Conservation (phyloP, 1,140 invertebrate species). For the Argopecten irradians region DNA sequence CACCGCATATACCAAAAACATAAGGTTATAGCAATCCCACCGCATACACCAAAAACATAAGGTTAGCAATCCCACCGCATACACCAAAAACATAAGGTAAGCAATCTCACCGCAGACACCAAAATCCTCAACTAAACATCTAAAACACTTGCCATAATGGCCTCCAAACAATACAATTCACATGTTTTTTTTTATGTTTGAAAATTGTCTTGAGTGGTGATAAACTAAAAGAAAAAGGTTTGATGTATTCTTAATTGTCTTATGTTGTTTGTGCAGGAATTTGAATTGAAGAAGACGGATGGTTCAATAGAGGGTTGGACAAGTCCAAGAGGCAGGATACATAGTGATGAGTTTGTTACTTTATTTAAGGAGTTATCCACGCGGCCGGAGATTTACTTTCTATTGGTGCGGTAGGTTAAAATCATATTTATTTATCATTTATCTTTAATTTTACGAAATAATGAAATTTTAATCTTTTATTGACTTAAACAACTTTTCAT, state of each 20-base stretch:
- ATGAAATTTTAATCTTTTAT: too few relatives aligned
- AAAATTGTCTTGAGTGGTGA: too few relatives aligned
- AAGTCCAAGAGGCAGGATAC: slow-evolving; percentile 77
- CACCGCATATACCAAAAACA: too few relatives aligned
- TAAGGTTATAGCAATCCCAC: slow-evolving; percentile 62
- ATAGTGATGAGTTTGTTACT: slow-evolving; percentile 80
- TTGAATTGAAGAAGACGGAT: slow-evolving; percentile 78
- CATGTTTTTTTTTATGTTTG: too few relatives aligned
- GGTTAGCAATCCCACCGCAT: slow-evolving; percentile 70
- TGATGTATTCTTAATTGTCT: too few relatives aligned
- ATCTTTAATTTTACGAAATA: too few relatives aligned
- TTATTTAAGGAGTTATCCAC: slow-evolving; percentile 83
- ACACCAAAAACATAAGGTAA: neutral
- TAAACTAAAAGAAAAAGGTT: too few relatives aligned
- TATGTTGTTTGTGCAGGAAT: slow-evolving; percentile 75
- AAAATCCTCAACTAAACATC: neutral
- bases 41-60: slow-evolving; percentile 80
- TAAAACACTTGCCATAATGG: too few relatives aligned
- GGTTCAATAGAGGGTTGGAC: slow-evolving; percentile 46
- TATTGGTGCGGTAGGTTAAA: slow-evolving; percentile 80
- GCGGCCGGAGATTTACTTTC: slow-evolving; percentile 83
- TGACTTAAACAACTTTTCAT: too few relatives aligned
- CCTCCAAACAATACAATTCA: too few relatives aligned
- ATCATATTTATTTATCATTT: too few relatives aligned
- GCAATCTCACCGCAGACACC: neutral